phyloP scores from a whole-genome alignment of 2,113 vertebrate genomes.

The Potamarius usumacintae region DNA sequence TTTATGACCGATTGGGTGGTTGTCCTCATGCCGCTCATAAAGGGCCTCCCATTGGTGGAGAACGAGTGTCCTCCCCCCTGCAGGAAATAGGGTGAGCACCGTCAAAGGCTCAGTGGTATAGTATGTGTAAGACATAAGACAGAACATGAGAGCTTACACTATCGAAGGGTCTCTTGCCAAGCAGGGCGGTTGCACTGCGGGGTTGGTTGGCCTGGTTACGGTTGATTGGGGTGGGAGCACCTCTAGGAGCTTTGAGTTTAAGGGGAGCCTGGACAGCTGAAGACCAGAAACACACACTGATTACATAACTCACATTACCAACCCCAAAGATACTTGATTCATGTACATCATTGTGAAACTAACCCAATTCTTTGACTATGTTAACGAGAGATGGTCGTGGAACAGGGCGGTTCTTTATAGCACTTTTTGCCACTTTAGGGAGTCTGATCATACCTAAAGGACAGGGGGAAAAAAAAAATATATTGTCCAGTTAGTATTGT shows the following conservation, averaged over 20 bases:
- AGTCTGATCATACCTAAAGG: slow-evolving; percentile 85
- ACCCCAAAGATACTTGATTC: not conserved
- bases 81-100: slow-evolving; percentile 26
- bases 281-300: slow-evolving; percentile 9
- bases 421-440: slow-evolving; percentile 86
- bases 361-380: slow-evolving; percentile 90
- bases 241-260: slow-evolving; percentile 86
- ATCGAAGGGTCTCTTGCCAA: slow-evolving; percentile 86
- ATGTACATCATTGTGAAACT: slow-evolving; percentile 40
- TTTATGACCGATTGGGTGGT: slow-evolving; percentile 86
- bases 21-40: slow-evolving; percentile 83
- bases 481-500: not conserved
- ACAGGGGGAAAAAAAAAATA: not conserved
- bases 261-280: slow-evolving; percentile 85
- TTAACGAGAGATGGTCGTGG: slow-evolving; percentile 80
- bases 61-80: slow-evolving; percentile 75
- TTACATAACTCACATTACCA: not conserved
- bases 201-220: slow-evolving; percentile 86
- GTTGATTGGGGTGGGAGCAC: slow-evolving; percentile 89
- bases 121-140: not conserved
- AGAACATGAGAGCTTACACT: slow-evolving; percentile 69
- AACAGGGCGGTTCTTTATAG: slow-evolving; percentile 78
- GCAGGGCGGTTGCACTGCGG: slow-evolving; percentile 77
- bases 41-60: slow-evolving; percentile 87
- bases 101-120: slow-evolving; percentile 9